Conservation (phyloP, 2,888 invertebrate genomes). For the Noctua janthe region DNA sequence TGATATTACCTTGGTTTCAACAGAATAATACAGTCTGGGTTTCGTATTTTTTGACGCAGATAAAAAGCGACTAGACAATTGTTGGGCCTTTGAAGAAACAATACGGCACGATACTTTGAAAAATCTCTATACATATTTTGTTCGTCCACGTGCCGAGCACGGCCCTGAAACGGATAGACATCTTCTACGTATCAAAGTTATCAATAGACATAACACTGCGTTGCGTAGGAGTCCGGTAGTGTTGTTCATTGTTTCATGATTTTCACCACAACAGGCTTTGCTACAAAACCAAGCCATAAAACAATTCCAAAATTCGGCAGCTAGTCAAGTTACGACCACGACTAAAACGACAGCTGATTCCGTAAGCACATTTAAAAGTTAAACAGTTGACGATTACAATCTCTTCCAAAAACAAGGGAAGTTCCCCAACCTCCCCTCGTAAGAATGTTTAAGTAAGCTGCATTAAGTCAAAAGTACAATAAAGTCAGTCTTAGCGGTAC, state of each 20-base stretch:
- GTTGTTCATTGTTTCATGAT: not conserved
- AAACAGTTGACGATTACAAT: slow-evolving; percentile 61
- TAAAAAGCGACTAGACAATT: not conserved
- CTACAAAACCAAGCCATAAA: slow-evolving; percentile 11
- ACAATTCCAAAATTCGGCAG: slow-evolving; percentile 11
- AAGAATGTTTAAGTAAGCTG: slow-evolving; percentile 60
- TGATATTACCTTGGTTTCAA: not conserved
- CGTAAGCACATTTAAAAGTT: slow-evolving; percentile 58
- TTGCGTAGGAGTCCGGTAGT: not conserved
- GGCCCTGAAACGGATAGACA: not conserved
- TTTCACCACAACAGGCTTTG: not conserved
- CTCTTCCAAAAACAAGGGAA: slow-evolving; percentile 50
- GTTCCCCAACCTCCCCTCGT: slow-evolving; percentile 33
- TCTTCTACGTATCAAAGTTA: too few relatives aligned
- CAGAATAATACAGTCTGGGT: not conserved
- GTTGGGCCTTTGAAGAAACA: not conserved
- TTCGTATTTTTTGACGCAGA: not conserved
- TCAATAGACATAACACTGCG: too few relatives aligned
- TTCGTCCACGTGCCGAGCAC: not conserved
- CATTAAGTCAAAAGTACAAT: slow-evolving; percentile 62
- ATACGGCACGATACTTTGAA: not conserved
- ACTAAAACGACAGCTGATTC: slow-evolving; percentile 44
- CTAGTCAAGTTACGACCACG: slow-evolving; percentile 4
- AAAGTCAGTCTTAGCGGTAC: slow-evolving; percentile 43
- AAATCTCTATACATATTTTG: not conserved